Conservation (phyloP, 2,888 invertebrate genomes). For the Masnerella sp. region DNA sequence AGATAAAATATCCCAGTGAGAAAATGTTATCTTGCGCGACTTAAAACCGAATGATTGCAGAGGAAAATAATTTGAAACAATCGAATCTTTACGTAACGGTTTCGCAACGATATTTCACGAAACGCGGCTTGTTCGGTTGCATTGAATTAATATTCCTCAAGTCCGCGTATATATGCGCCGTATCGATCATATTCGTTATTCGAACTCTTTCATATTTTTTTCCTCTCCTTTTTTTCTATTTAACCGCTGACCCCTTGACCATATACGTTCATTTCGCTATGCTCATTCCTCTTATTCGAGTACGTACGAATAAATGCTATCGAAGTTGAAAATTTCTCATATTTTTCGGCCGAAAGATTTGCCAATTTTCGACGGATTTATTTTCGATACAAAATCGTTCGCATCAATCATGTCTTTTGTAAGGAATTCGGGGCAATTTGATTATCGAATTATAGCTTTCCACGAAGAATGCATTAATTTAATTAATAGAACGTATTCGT, state of each 20-base stretch:
- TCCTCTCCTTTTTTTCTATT: constrained; percentile 66
- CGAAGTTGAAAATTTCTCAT: constrained; percentile 58
- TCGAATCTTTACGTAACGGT: constrained; percentile 32
- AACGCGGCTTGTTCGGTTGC: constrained; percentile 41
- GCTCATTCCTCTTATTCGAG: constrained; percentile 69
- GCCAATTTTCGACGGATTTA: constrained; percentile 56
- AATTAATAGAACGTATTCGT: constrained; percentile 20
- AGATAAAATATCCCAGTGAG: too few species aligned
- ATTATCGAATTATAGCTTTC: constrained; percentile 33
- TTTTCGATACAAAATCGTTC: constrained; percentile 55
- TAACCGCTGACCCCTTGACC: constrained; percentile 68
- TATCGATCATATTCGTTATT: constrained; percentile 70
- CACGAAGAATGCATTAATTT: constrained; percentile 20
- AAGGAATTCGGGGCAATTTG: constrained; percentile 42
- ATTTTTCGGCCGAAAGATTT: constrained; percentile 55
- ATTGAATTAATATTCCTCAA: constrained; percentile 67
- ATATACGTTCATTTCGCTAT: constrained; percentile 58
- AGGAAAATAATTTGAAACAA: too few species aligned
- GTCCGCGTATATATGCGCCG: constrained; percentile 65
- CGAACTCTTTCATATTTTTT: constrained; percentile 64
- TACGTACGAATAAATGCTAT: constrained; percentile 66
- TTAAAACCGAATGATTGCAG: too few species aligned
- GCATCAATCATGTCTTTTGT: constrained; percentile 40
- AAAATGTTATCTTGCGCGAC: too few species aligned
- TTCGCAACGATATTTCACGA: constrained; percentile 43